Conservation (phyloP, 2,113 vertebrate species). For the Anarhynchus alexandrinus region DNA sequence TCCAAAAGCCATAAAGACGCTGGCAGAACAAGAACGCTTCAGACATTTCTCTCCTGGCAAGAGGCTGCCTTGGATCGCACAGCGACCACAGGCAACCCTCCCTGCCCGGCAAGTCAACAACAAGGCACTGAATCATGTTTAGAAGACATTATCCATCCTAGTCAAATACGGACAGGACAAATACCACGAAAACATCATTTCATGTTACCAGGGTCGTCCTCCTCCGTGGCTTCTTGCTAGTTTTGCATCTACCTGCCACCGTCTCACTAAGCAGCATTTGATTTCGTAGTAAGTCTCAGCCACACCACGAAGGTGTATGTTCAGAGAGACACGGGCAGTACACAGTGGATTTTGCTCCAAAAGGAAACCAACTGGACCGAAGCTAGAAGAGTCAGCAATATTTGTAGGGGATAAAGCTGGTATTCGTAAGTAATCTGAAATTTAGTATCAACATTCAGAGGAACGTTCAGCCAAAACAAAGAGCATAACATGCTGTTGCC, state of each 20-base stretch:
- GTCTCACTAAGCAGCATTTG: neutral
- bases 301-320: rapidly evolving
- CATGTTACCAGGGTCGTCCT: neutral
- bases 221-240: neutral
- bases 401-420: neutral
- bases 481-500: neutral
- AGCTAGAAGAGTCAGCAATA: neutral
- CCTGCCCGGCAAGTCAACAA: neutral
- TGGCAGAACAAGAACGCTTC: neutral
- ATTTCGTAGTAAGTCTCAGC: neutral
- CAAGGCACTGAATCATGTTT: neutral
- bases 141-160: neutral
- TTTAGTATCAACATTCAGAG: neutral
- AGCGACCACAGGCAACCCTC: neutral
- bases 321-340: neutral
- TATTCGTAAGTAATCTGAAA: neutral
- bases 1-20: neutral
- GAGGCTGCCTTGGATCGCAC: neutral
- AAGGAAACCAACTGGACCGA: neutral
- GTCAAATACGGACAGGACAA: neutral
- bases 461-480: neutral
- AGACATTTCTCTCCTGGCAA: neutral
- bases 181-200: neutral
- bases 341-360: neutral
- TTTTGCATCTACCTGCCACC: neutral